These are phyloP conservation scores for Nanorana parkeri DNA, from an alignment of 2,113 vertebrate species.

Conservation along the genomic window DNA sequence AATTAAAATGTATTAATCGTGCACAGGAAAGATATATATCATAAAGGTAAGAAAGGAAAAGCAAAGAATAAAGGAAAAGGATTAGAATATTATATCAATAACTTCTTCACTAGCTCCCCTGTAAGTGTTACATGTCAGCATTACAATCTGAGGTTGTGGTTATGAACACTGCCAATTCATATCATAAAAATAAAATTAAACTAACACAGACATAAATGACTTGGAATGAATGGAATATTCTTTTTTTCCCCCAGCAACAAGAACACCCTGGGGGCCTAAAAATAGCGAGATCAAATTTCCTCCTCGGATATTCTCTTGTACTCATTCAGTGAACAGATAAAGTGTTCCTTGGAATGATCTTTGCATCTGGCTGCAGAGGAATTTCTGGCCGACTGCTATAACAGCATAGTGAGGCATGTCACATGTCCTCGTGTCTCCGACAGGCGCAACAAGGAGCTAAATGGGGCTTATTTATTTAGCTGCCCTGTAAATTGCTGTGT, in stretches of 20 bases:
- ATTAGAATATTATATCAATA: too few species aligned
- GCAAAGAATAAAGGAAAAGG: too few species aligned
- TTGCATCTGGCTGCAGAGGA: not conserved
- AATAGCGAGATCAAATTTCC: not conserved
- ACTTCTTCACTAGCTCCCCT: too few species aligned
- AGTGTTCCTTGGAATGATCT: not conserved
- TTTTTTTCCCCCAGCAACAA: not conserved
- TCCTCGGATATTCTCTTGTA: not conserved
- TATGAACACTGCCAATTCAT: not conserved
- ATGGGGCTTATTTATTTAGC: not conserved
- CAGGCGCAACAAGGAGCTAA: not conserved
- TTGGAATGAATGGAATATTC: not conserved
- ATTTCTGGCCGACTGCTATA: not conserved
- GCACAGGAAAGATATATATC: too few species aligned
- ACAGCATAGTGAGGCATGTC: constrained; percentile 3
- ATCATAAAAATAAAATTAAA: not conserved
- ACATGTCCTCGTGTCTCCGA: not conserved
- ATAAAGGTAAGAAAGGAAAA: too few species aligned
- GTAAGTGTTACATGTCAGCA: not conserved
- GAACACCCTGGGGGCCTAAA: not conserved
- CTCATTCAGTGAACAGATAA: not conserved
- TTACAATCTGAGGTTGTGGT: not conserved
- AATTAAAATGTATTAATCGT: too few species aligned
- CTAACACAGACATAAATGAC: not conserved
- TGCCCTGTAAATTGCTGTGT: not conserved